Base-by-base conservation (phyloP, 2,888 invertebrate genomes). In the Galeruca laticollis region DNA sequence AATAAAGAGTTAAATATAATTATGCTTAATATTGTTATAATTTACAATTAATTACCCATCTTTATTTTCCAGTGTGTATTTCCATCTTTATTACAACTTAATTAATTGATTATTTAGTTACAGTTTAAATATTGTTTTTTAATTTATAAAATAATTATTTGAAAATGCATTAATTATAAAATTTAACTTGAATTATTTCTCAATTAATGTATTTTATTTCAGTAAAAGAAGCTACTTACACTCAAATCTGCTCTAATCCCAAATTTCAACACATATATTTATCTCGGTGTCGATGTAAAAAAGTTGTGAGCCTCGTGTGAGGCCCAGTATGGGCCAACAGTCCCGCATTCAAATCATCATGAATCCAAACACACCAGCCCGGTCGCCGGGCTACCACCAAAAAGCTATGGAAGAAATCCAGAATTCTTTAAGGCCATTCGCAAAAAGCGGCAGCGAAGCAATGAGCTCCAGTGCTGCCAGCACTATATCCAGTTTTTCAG, bases 381-480 rank as follows among this genome's bases (percentile, higher is more conserved):
- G 85, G 67, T 82, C 84, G 84, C 90, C 92, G 87, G 93, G 93
- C 87, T 94, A 94, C 87, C 93, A 93, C 87, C 93, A 94, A 86
- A 94, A 94, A 88, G 94, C 94, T 84, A 90, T 95, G 86, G 94
- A 93, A 86, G 93, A 94, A 87, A 95, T 94, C 82, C 90, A 94
- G 79, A 94, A 94, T 85, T 94, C 94, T 71, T 86, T 94, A 79
- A 88, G 92, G 80, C 94, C 94, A 64, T 94, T 94, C 84, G 94
- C 93, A 65, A 93, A 93, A 86, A 90, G 87, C 77, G 75, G 78
- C 59, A 86, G 87, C 81, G 86, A 87, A 77, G 86, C 87, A 5
- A 90, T 90, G 78, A 90, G 91, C 60, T 92, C 92, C 0, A 92
- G 92, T 77, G 93, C 92, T 40, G 93, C 92, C 65, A 93, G 93